Conservation (phyloP, 2,888 invertebrate species). For the Drosophila colorata region DNA sequence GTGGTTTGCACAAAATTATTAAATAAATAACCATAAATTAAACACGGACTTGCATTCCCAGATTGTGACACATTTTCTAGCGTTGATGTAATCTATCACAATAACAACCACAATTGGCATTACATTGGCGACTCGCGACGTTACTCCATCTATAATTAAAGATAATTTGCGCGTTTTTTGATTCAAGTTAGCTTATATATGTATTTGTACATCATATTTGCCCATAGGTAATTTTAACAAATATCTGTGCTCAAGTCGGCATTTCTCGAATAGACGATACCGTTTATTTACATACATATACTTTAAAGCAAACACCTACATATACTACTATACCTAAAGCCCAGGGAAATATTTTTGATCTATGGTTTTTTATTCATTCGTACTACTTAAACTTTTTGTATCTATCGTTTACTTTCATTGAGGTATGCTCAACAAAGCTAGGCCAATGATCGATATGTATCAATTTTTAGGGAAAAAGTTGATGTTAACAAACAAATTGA, state of each 20-base stretch:
- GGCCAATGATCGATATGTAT: too few species aligned
- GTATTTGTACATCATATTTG: constrained; percentile 18
- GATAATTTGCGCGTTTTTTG: constrained; percentile 58
- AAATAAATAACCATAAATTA: constrained; percentile 30
- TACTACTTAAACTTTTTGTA: too few species aligned
- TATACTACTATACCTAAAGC: too few species aligned
- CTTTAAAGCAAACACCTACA: too few species aligned
- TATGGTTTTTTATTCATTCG: too few species aligned
- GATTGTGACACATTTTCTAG: constrained; percentile 26
- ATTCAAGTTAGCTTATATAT: constrained; percentile 30
- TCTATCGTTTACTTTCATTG: too few species aligned
- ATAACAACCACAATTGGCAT: constrained; percentile 20
- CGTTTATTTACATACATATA: neutral
- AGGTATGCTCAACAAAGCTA: too few species aligned
- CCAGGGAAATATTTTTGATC: too few species aligned
- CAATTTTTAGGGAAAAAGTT: too few species aligned
- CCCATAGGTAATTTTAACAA: constrained; percentile 15
- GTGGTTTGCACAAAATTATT: constrained; percentile 7
- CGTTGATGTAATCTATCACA: constrained; percentile 58
- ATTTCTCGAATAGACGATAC: neutral
- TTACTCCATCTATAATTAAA: constrained; percentile 57
- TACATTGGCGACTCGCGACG: constrained; percentile 30
- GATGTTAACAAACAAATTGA: too few species aligned
- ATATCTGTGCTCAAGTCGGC: too few species aligned
- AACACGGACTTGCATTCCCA: constrained; percentile 15